Evolutionary conservation across 2,797 vertebrate genomes (phyloP).

Genomic region (Chrosomus eos): DNA sequence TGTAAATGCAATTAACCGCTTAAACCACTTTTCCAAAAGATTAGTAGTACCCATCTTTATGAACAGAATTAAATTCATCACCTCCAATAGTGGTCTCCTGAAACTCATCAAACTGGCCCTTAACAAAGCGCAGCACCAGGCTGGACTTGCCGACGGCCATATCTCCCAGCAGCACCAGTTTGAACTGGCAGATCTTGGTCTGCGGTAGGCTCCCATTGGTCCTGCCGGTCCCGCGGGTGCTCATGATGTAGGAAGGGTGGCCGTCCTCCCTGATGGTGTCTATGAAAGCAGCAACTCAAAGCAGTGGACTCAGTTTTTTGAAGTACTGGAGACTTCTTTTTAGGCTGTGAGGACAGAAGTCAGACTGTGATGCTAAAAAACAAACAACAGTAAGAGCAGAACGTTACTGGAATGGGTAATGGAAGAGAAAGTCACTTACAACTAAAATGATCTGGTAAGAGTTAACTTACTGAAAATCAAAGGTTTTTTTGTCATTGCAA

Average conservation of each 20-base stretch:
- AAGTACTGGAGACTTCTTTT: slow-evolving; percentile 34
- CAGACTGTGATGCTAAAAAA: slow-evolving; percentile 34
- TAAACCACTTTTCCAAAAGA: not conserved
- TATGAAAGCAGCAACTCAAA: slow-evolving; percentile 50
- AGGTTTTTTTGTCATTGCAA: not conserved
- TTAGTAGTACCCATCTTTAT: not conserved
- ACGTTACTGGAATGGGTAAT: not conserved
- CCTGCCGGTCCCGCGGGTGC: slow-evolving; percentile 78
- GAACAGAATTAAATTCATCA: slow-evolving; percentile 12
- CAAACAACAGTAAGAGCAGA: not conserved
- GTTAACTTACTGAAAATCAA: not conserved
- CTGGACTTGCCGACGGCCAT: slow-evolving; percentile 89
- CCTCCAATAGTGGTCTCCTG: slow-evolving; percentile 88
- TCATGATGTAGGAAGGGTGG: slow-evolving; percentile 71
- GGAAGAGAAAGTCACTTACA: slow-evolving; percentile 5
- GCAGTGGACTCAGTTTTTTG: slow-evolving; percentile 45
- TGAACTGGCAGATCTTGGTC: slow-evolving; percentile 89
- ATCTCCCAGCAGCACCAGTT: slow-evolving; percentile 85
- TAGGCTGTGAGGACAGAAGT: not conserved
- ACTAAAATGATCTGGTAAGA: slow-evolving; percentile 1
- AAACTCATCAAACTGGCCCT: slow-evolving; percentile 87
- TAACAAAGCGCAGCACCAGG: slow-evolving; percentile 85
- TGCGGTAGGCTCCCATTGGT: slow-evolving; percentile 80
- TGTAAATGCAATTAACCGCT: not conserved
- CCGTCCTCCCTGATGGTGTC: slow-evolving; percentile 64